Base-by-base conservation (phyloP, 1,140 invertebrate species). In the Idris sp. region DNA sequence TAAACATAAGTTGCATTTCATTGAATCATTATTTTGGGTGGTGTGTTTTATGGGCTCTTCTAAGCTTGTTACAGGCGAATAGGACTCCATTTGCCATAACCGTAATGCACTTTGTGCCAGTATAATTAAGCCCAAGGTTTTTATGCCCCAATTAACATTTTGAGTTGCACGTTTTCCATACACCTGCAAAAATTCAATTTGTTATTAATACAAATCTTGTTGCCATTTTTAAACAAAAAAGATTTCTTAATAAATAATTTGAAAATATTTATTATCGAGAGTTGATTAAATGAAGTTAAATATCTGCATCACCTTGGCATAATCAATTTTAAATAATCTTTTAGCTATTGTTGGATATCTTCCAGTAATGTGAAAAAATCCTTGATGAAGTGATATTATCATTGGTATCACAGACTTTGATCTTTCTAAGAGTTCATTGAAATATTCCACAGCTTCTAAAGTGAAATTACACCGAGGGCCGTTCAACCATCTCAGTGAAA, bases 1-100 rank as follows among this genome's bases (percentile, higher is more conserved):
- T n/a, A 96, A 87, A 83, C 96, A 98, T 26, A 97, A 89, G 28
- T 92, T 90, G 86, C 96, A 96, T 56, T 90, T 89, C 38, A 86
- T 58, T 25, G 7, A 4, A 44, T 41, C 38, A 51, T 16, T 33
- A 4, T 31, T 73, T 71, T 19, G 16, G 30, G 10, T 0, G 7
- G 4, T 2, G n/a, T n/a, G n/a, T n/a, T n/a, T n/a, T 2, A 28
- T 30, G 1, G 13, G 36, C 28, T 15, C 22, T 48, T 53, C 44
- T n/a, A 36, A 16, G 64, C 22, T 54, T 65, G 9, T 30, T 4
- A 46, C 68, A 18, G 2, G 18, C 38, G 1, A 15, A 26, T 15
- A 0, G 11, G 9, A 46, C 36, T 16, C 46, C 15, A 49, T 13
- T 33, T 82, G 82, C 74, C 82, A 84, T 14, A 84, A 53, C 38